Base-by-base conservation (phyloP, 2,113 vertebrate genomes). In the Calidris pygmaea region DNA sequence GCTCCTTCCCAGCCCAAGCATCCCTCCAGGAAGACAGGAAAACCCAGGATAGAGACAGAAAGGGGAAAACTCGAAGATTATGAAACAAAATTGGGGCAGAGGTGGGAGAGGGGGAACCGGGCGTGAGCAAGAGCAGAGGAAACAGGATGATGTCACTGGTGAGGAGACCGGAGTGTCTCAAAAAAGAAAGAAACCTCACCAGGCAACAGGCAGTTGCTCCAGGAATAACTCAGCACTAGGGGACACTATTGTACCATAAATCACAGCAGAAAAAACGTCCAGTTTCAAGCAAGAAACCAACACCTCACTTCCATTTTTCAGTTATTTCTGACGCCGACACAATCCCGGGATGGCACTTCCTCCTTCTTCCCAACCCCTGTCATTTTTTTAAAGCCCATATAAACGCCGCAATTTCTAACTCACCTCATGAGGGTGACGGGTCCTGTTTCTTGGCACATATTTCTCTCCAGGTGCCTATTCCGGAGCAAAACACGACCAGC, bases 341-440 rank as follows among this genome's bases (percentile, higher is more conserved):
- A 1, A 19, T 6, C 1, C 22, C 17, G 9, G 37, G 63, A 3
- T 4, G 19, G 32, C 43, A 1, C 48, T 22, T 0, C 0, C 3
- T 12, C 70, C 41, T 45, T 30, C 23, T 22, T 24, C 78, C 37
- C 60, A 27, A 2, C 18, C 41, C 39, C 62, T 2, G 23, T 2
- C 35, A 0, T 4, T 37, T 0, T 8, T 23, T 10, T 5, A 6
- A 39, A 55, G 74, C 58, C 65, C 23, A 7, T 1, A 10, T 3
- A 50, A 50, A 1, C 1, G 1, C 20, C 29, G 0, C 34, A 0
- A 0, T 26, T 56, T 10, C 58, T 4, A 5, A 8, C 68, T 32
- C 37, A 2, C 30, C 48, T 32, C 19, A 1, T 4, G 24, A 12
- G 2, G 1, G 43, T 3, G 1, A 11, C 4, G 1, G 53, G 9